Conservation (phyloP, 2,888 invertebrate species). For the Dione vanillae region DNA sequence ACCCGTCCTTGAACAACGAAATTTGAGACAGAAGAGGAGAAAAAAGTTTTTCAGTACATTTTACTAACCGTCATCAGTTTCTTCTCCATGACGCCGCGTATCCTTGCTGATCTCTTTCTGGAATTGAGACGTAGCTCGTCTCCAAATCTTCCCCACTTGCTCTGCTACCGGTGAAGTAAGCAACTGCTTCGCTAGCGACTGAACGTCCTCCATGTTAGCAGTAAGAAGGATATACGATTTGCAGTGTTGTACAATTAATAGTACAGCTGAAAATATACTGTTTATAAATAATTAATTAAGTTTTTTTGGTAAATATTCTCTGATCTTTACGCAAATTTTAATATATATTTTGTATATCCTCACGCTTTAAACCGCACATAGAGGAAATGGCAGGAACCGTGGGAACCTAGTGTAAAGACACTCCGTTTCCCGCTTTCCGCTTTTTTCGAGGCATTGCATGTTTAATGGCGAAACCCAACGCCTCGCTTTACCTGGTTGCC, state of each 20-base stretch:
- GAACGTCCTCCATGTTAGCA: constrained; percentile 68
- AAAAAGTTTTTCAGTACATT: neutral
- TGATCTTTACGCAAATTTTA: too few relatives aligned
- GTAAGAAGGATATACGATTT: constrained; percentile 66
- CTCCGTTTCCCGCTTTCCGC: too few relatives aligned
- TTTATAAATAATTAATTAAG: neutral
- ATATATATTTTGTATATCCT: too few relatives aligned
- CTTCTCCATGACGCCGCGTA: constrained; percentile 29
- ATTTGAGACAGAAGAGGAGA: too few relatives aligned
- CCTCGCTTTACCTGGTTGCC: too few relatives aligned
- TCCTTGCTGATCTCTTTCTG: constrained; percentile 47
- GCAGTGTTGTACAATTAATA: constrained; percentile 49
- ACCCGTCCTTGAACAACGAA: too few relatives aligned
- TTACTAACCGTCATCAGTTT: constrained; percentile 28
- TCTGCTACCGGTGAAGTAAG: constrained; percentile 55
- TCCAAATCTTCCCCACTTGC: constrained; percentile 57
- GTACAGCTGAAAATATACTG: constrained; percentile 34
- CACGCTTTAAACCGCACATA: too few relatives aligned
- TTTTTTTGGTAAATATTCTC: neutral
- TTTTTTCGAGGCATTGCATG: too few relatives aligned
- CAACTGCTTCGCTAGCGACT: constrained; percentile 61
- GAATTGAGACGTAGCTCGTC: constrained; percentile 59
- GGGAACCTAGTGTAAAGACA: too few relatives aligned
- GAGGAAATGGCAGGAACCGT: too few relatives aligned
- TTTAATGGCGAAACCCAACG: too few relatives aligned